Evolutionary conservation across 2,113 vertebrate species (phyloP).

Genomic region (Hypomesus transpacificus): DNA sequence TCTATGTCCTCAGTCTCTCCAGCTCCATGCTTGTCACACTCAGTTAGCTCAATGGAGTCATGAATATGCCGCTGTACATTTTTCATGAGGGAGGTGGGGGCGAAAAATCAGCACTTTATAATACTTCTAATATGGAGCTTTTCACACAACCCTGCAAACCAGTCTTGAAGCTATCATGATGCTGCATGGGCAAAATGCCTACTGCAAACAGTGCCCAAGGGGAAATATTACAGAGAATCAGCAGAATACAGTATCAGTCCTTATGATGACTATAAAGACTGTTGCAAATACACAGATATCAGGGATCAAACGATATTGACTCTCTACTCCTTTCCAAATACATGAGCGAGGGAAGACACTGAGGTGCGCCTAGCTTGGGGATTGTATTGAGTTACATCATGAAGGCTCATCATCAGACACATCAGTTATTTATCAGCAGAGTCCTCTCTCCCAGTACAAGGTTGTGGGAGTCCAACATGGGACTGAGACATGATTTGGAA

Average conservation of each 20-base stretch:
- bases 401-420: conserved; percentile 30
- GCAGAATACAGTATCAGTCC: conserved; percentile 59
- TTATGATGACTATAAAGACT: conserved; percentile 54
- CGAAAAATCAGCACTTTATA: conserved; percentile 60
- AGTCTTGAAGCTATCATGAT: conserved; percentile 40
- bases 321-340: conserved; percentile 11
- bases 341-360: background rate
- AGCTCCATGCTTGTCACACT: conserved; percentile 68
- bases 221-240: conserved; percentile 35
- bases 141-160: conserved; percentile 46
- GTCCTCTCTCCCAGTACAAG: background rate
- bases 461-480: background rate
- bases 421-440: conserved; percentile 32
- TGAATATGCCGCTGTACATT: conserved; percentile 67
- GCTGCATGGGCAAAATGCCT: conserved; percentile 55
- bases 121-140: conserved; percentile 63
- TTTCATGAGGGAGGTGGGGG: conserved; percentile 65
- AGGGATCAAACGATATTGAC: conserved; percentile 17
- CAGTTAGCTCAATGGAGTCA: conserved; percentile 68
- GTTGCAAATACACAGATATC: conserved; percentile 39
- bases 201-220: conserved; percentile 55
- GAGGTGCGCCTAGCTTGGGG: conserved; percentile 2
- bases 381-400: conserved; percentile 25
- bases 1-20: conserved; percentile 55
- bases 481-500: background rate